A percentile compares a stretch with the other conserved stretches of the same genome.
Conservation (phyloP, 2,888 invertebrate species). For the Elysia crispata region DNA sequence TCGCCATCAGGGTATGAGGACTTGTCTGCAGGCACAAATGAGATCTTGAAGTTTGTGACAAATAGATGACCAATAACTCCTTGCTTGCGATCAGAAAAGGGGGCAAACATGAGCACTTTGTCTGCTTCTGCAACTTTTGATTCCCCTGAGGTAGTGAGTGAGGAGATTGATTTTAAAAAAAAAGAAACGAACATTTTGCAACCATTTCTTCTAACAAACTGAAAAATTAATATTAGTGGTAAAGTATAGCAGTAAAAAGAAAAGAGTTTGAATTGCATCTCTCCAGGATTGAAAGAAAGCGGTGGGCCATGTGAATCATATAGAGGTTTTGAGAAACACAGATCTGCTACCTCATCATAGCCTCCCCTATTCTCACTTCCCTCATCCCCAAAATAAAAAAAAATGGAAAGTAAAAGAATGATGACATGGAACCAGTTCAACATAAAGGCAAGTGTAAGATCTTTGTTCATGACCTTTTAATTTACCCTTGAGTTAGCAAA, state of each 20-base stretch:
- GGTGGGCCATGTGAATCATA: too few relatives aligned
- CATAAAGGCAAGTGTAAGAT: too few relatives aligned
- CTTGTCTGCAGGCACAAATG: conserved; percentile 86
- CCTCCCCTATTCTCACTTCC: too few relatives aligned
- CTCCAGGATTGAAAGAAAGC: too few relatives aligned
- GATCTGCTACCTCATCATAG: too few relatives aligned
- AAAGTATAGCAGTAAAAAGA: not conserved
- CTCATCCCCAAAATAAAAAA: not conserved
- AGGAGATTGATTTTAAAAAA: conserved; percentile 12
- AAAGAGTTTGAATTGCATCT: not conserved
- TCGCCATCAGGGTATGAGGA: conserved; percentile 64
- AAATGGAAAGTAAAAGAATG: too few relatives aligned
- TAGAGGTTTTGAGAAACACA: too few relatives aligned
- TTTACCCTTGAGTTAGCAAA: not conserved
- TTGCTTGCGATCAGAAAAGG: conserved; percentile 87
- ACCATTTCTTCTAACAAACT: not conserved
- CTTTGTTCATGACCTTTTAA: too few relatives aligned
- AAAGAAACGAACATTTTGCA: not conserved
- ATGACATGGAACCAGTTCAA: too few relatives aligned
- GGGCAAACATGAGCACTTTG: conserved; percentile 89
- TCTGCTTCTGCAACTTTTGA: conserved; percentile 88
- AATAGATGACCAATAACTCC: conserved; percentile 90
- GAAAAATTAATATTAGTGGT: not conserved
- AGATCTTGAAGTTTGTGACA: conserved; percentile 94
- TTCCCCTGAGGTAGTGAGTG: conserved; percentile 83